Evolutionary conservation across 1,140 invertebrate genomes (phyloP).

Genomic region (Goniozus legneri): DNA sequence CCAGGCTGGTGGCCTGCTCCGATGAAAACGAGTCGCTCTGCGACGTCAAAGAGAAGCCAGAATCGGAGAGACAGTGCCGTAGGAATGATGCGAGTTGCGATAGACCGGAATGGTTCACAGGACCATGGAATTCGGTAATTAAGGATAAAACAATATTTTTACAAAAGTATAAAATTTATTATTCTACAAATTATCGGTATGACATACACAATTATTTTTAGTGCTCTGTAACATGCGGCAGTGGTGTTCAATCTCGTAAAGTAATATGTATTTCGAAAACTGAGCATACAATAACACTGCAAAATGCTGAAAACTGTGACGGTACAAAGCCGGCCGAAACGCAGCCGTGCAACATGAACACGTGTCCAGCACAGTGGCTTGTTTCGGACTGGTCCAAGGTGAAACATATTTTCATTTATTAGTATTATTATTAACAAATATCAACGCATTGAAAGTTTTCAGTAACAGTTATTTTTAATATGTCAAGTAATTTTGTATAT

Average conservation of each 20-base stretch:
- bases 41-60: slow-evolving; percentile 55
- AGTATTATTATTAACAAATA: no score
- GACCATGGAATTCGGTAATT: slow-evolving; percentile 66
- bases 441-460: no score
- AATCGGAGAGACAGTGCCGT: slow-evolving; percentile 60
- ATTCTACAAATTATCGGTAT: slow-evolving; percentile 37
- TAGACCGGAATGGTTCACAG: slow-evolving; percentile 65
- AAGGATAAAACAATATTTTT: slow-evolving; percentile 14
- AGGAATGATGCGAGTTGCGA: slow-evolving; percentile 53
- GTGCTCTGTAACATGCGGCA: slow-evolving; percentile 66
- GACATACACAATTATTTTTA: no score
- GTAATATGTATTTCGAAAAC: slow-evolving; percentile 58
- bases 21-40: slow-evolving; percentile 48
- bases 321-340: slow-evolving; percentile 44
- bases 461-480: no score
- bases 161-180: slow-evolving; percentile 13
- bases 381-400: slow-evolving; percentile 64
- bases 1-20: slow-evolving; percentile 56
- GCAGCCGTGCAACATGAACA: slow-evolving; percentile 51
- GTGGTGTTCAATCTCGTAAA: slow-evolving; percentile 59
- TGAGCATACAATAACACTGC: slow-evolving; percentile 38
- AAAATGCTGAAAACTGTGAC: slow-evolving; percentile 49
- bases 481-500: no score
- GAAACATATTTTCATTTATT: no score
- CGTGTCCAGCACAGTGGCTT: slow-evolving; percentile 62